A percentile compares a stretch with the other conserved stretches of the same genome.
These are phyloP conservation scores for Anolis carolinensis DNA, from an alignment of 2,113 vertebrate species.

Conservation along the genomic window DNA sequence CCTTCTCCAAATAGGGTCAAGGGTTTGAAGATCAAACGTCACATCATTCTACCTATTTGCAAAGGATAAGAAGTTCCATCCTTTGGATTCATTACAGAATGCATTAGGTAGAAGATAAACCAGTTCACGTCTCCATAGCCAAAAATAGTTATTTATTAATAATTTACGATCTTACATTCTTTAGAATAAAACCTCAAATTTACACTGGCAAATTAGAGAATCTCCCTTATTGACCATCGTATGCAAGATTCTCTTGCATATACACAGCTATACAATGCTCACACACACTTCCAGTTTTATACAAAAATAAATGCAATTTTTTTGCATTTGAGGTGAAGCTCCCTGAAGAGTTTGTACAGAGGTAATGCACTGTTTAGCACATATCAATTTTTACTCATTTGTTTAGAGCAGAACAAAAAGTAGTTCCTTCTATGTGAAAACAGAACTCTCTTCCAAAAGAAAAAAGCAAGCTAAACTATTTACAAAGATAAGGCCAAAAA, in stretches of 20 bases:
- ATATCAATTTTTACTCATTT: conserved; percentile 63
- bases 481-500: conserved; percentile 79
- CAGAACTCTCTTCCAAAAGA: conserved; percentile 63
- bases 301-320: conserved; percentile 73
- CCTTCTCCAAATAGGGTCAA: neutral
- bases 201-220: conserved; percentile 70
- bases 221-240: conserved; percentile 78
- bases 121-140: conserved; percentile 81
- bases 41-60: neutral
- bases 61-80: conserved; percentile 27
- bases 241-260: conserved; percentile 69
- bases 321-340: conserved; percentile 89
- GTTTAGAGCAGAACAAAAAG: conserved; percentile 73
- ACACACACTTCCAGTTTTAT: conserved; percentile 81
- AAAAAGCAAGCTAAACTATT: conserved; percentile 69
- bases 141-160: conserved; percentile 99
- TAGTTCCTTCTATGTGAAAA: conserved; percentile 67
- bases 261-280: conserved; percentile 67
- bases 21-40: neutral
- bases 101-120: conserved; percentile 36
- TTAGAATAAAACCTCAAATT: conserved; percentile 84
- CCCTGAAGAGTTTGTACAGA: conserved; percentile 90
- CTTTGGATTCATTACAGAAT: conserved; percentile 38
- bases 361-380: conserved; percentile 81
- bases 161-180: conserved; percentile 98